These are phyloP conservation scores for Isichthys henryi DNA, from an alignment of 2,113 vertebrate genomes.

Conservation along the genomic window DNA sequence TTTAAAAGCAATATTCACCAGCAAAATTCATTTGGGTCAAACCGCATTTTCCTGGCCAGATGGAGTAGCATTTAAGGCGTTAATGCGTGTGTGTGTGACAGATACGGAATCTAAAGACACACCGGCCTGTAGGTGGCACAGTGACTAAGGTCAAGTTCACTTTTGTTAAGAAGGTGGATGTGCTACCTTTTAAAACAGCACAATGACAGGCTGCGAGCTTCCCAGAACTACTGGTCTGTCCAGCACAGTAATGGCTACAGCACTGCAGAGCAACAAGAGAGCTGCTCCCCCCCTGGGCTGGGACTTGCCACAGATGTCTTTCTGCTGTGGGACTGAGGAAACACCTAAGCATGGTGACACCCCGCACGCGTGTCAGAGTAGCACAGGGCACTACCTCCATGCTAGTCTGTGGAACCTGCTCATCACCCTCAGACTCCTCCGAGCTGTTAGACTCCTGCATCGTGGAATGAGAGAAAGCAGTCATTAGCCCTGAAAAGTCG, in stretches of 20 bases:
- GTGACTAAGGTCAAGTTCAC: background rate
- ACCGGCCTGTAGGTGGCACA: background rate
- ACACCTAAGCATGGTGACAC: background rate
- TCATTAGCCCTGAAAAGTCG: background rate
- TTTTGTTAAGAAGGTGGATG: background rate
- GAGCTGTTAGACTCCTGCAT: slow-evolving; percentile 88
- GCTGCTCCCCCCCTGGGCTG: background rate
- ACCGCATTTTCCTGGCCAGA: background rate
- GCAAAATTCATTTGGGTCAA: background rate
- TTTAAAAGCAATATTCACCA: background rate
- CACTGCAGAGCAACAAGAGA: background rate
- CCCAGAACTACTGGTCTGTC: background rate
- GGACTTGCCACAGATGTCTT: background rate
- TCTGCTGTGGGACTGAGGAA: background rate
- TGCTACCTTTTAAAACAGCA: background rate
- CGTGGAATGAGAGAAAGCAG: slow-evolving; percentile 46
- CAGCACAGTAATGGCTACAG: background rate
- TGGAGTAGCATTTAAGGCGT: background rate
- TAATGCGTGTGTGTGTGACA: background rate
- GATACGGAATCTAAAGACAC: too few species aligned
- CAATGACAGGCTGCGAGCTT: background rate
- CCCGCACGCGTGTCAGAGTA: slow-evolving; percentile 25
- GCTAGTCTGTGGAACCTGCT: slow-evolving; percentile 91
- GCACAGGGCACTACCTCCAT: slow-evolving; percentile 82
- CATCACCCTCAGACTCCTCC: slow-evolving; percentile 96